Conservation (phyloP, 2,113 vertebrate species). For the Eudyptes chrysolophus region DNA sequence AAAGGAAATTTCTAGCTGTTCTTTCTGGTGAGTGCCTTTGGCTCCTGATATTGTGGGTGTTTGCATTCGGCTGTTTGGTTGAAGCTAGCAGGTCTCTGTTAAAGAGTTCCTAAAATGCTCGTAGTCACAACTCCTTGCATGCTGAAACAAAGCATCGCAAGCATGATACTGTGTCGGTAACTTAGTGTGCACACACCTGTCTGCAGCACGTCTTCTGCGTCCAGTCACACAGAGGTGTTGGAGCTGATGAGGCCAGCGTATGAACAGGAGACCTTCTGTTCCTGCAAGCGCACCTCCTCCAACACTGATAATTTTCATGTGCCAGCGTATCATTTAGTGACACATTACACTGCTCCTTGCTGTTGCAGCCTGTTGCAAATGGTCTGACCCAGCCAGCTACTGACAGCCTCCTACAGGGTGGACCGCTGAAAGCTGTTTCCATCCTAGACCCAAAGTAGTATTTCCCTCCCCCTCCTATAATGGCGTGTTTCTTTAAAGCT, state of each 20-base stretch:
- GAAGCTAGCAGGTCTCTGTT: not conserved
- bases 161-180: not conserved
- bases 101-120: not conserved
- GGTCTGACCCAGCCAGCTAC: not conserved
- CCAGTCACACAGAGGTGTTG: not conserved
- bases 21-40: not conserved
- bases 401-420: not conserved
- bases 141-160: not conserved
- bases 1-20: not conserved
- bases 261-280: not conserved
- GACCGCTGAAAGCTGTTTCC: not conserved
- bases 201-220: not conserved
- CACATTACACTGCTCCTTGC: not conserved
- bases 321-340: not conserved
- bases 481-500: constrained; percentile 35
- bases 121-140: not conserved
- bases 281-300: not conserved
- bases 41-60: not conserved
- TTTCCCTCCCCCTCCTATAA: not conserved
- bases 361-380: not conserved
- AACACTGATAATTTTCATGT: not conserved
- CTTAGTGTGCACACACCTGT: not conserved
- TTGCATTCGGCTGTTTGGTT: not conserved
- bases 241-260: rapidly evolving
- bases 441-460: not conserved